Evolutionary conservation across 2,113 vertebrate species (phyloP).

Genomic region (Phycodurus eques): DNA sequence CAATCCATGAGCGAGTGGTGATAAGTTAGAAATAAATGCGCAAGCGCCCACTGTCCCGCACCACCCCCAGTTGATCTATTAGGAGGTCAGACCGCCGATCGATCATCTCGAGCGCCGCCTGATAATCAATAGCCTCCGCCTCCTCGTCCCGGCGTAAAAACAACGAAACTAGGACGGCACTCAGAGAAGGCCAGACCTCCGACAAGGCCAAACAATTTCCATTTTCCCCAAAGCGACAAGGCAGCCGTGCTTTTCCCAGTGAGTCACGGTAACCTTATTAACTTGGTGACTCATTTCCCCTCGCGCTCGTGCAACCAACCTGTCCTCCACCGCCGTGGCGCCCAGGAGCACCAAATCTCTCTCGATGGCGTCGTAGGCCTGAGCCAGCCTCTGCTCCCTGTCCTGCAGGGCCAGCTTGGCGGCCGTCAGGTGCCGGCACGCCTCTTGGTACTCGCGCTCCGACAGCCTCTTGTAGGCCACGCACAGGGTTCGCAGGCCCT

Average conservation of each 20-base stretch:
- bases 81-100: constrained; percentile 33
- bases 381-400: constrained; percentile 86
- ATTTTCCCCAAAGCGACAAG: not conserved
- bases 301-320: constrained; percentile 67
- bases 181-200: not conserved
- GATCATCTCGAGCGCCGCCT: constrained; percentile 23
- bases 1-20: constrained; percentile 44
- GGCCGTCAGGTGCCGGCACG: constrained; percentile 74
- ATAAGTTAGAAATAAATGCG: constrained; percentile 55
- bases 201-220: not conserved
- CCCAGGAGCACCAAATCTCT: constrained; percentile 88
- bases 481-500: constrained; percentile 87
- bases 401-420: constrained; percentile 91
- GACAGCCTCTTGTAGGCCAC: constrained; percentile 86
- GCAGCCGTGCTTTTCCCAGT: constrained; percentile 5
- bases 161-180: not conserved
- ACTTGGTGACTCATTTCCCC: constrained; percentile 39
- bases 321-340: constrained; percentile 95
- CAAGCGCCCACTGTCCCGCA: constrained; percentile 18
- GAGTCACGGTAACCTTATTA: constrained; percentile 31
- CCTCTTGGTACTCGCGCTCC: constrained; percentile 75
- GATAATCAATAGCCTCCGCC: constrained; percentile 14
- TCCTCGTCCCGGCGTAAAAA: constrained; percentile 5
- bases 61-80: constrained; percentile 45
- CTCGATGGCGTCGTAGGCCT: constrained; percentile 91